Evolutionary conservation across 1,140 invertebrate species (phyloP).

Genomic region (Hyphantria cunea): DNA sequence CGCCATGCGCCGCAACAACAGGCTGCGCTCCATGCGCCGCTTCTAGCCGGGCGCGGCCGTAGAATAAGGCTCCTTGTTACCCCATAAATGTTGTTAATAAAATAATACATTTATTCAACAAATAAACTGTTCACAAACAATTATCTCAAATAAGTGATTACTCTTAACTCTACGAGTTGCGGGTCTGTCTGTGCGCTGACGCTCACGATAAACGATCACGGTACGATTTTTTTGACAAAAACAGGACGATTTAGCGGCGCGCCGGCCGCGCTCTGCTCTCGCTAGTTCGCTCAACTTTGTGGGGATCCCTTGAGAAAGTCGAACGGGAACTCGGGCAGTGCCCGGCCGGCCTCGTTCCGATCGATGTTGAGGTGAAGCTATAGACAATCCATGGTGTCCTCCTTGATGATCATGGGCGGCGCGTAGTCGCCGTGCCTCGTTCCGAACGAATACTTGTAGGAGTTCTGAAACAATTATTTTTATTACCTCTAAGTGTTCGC

Average conservation of each 20-base stretch:
- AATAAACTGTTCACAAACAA: background rate
- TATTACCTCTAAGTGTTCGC: too few species aligned
- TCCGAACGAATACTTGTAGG: conserved; percentile 71
- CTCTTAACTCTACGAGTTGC: background rate
- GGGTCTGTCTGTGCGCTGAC: too few species aligned
- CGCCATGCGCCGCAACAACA: conserved; percentile 84
- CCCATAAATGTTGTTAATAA: background rate
- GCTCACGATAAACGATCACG: too few species aligned
- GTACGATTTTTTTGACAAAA: too few species aligned
- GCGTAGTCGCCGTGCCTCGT: conserved; percentile 61
- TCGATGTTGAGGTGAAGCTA: conserved; percentile 20
- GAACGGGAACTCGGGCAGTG: too few species aligned
- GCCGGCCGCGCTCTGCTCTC: too few species aligned
- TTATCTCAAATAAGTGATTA: background rate
- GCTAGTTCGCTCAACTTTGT: too few species aligned
- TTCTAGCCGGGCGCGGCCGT: conserved; percentile 26
- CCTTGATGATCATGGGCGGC: conserved; percentile 66
- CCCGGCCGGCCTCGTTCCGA: too few species aligned
- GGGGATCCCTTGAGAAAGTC: too few species aligned
- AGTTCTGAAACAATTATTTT: conserved; percentile 49
- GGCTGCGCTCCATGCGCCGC: conserved; percentile 82
- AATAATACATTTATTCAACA: background rate
- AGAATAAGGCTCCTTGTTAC: background rate
- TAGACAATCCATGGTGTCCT: conserved; percentile 73
- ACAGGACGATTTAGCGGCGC: too few species aligned